phyloP scores from a whole-genome alignment of 2,113 vertebrate genomes.

The Tachysurus vachellii region DNA sequence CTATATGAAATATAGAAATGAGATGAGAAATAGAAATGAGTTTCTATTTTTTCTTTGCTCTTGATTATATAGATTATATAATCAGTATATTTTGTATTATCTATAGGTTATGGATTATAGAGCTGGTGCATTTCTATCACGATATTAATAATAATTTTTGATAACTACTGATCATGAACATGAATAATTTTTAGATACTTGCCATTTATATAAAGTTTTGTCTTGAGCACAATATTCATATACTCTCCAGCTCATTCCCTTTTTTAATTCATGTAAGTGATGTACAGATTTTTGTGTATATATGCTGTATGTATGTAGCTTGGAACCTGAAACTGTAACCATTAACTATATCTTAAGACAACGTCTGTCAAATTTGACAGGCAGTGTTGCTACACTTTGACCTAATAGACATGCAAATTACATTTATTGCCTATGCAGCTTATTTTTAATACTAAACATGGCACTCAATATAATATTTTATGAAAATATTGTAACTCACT shows the following conservation, averaged over 20 bases:
- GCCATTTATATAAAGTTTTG: not conserved
- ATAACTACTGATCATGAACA: not conserved
- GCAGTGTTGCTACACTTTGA: not conserved
- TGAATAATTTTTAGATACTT: not conserved
- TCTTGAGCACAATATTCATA: not conserved
- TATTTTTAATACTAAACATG: slow-evolving; percentile 2
- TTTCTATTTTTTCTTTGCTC: not conserved
- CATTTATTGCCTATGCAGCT: not conserved
- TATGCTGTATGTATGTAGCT: not conserved
- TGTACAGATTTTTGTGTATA: slow-evolving; percentile 21
- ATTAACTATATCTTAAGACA: slow-evolving; percentile 8
- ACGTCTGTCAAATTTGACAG: slow-evolving; percentile 14
- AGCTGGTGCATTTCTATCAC: not conserved
- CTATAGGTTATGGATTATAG: not conserved
- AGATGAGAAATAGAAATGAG: too few species aligned
- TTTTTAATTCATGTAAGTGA: slow-evolving; percentile 1
- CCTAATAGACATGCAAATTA: not conserved
- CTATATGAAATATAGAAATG: too few species aligned
- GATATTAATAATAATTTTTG: not conserved
- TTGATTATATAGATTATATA: too few species aligned
- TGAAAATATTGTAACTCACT: not conserved
- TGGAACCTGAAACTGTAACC: not conserved
- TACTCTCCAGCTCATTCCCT: not conserved
- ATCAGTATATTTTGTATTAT: too few species aligned
- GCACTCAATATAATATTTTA: not conserved